Base-by-base conservation (phyloP, 2,797 vertebrate species). In the Esox masquinongy region DNA sequence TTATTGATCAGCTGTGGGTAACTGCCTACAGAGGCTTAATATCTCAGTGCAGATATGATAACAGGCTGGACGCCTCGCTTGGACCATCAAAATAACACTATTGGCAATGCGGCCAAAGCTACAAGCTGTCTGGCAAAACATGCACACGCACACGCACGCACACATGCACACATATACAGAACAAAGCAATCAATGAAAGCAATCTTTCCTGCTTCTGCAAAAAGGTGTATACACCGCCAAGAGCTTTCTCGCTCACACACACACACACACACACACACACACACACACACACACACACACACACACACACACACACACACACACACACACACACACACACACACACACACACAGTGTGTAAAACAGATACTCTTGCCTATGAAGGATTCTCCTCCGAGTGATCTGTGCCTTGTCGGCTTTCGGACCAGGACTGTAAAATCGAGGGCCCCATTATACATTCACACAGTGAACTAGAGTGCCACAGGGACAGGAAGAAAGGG, bases 371-470 rank as follows among this genome's bases (percentile, higher is more conserved):
- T 59, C 4, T 3, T 50, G 8, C 61, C 59, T 16, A 22, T 76
- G 39, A 43, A 39, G 26, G 68, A 71, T 11, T 86, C 81, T 79
- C 83, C 69, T 69, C 66, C 80, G 87, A 74, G 68, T 59, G 73
- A 82, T 64, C 71, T 77, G 74, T 72, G 78, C 77, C 83, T 76
- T 81, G 79, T 81, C 82, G 85, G 76, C 79, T 83, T 81, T 82
- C 80, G 77, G 73, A 0, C 29, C 68, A 70, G 72, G 79, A 81
- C 85, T 87, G 80, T 86, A 85, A 88, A 90, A 87, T 80, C 81
- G 84, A 79, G 67, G 74, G 83, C 85, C 77, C 85, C 86, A 89
- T 92, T 87, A 85, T 80, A 76, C 68, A 90, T 89, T 91, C 90
- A 86, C 72, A 77, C 72, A 80, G 80, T 86, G 87, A 87, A 70